Base-by-base conservation (phyloP, 2,797 vertebrate genomes). In the Channa striata region DNA sequence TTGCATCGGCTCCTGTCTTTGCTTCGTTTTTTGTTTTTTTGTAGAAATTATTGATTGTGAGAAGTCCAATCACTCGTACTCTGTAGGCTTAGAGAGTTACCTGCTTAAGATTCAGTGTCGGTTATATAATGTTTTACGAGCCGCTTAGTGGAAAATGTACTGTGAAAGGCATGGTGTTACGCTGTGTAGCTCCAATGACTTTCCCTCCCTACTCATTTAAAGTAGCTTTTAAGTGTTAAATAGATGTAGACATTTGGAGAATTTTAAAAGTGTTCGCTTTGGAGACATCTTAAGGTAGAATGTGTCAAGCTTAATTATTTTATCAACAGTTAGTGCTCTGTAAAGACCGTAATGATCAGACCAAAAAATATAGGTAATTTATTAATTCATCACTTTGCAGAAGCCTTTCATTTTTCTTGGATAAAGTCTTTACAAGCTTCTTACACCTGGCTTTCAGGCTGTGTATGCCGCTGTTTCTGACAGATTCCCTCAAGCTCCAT, bases 111-210 rank as follows among this genome's bases (percentile, higher is more conserved):
- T 83, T 80, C 73, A 80, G 77, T 34, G 50, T 65, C 80, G 50
- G 65, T 90, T 91, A 84, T 83, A 72, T 87, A 91, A 90, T 77
- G 63, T 70, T 85, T 77, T 59, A 70, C 40, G 6, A 40, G 63
- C 46, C 0, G 33, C 52, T 36, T 51, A 46, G 74, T 68, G 68
- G 64, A 59, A 86, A 63, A 84, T 79, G 20, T 60, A 67, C 48
- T 57, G 67, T 76, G 77, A 86, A 79, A 84, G 61, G 62, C 77
- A 63, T 51, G 47, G 53, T 68, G 68, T 66, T 65, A 62, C 39
- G 9, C 71, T 68, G 25, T 62, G 40, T 19, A 37, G 54, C 53
- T 47, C 59, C 21, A 34, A 20, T 43, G 25, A 57, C 69, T 79
- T 74, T 57, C 23, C 34, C 61, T 77, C 43, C 46, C 19, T 12